A percentile compares a stretch with the other conserved stretches of the same genome.
Evolutionary conservation across 2,888 invertebrate genomes (phyloP).

Genomic region (Aphidius colemani): DNA sequence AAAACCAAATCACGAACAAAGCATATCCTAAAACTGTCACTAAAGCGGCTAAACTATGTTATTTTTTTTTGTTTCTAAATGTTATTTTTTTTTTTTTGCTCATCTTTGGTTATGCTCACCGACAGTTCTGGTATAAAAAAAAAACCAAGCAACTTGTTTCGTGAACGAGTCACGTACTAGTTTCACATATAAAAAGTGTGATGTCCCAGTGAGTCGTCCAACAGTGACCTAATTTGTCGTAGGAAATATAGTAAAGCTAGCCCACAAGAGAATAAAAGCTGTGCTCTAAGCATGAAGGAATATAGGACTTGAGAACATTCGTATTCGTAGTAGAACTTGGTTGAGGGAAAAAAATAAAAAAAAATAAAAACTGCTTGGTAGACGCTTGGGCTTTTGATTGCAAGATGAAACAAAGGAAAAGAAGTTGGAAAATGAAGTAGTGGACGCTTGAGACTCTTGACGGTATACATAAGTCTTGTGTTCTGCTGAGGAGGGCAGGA

Average conservation of each 20-base stretch:
- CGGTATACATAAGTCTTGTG: too few species aligned
- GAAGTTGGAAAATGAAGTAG: too few species aligned
- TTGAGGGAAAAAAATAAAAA: too few species aligned
- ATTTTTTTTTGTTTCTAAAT: background rate
- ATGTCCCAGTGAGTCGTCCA: constrained; percentile 13
- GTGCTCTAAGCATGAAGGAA: background rate
- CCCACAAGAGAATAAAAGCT: constrained; percentile 10
- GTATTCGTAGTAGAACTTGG: constrained; percentile 13
- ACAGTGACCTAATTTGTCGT: constrained; percentile 13
- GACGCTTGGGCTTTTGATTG: constrained; percentile 15
- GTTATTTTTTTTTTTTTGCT: background rate
- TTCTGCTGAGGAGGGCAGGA: too few species aligned
- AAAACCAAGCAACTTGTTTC: too few species aligned
- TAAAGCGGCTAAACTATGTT: background rate
- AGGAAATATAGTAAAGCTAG: too few species aligned
- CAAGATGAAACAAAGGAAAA: background rate
- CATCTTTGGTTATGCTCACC: background rate
- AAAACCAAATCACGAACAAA: constrained; percentile 1
- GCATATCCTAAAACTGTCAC: background rate
- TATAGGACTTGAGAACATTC: constrained; percentile 7
- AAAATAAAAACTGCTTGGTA: constrained; percentile 6
- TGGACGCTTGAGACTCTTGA: too few species aligned
- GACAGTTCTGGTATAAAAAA: too few species aligned
- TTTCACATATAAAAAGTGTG: too few species aligned
- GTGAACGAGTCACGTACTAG: too few species aligned